Evolutionary conservation across 2,888 invertebrate genomes (phyloP).

Genomic region (Drosophila ezoana): DNA sequence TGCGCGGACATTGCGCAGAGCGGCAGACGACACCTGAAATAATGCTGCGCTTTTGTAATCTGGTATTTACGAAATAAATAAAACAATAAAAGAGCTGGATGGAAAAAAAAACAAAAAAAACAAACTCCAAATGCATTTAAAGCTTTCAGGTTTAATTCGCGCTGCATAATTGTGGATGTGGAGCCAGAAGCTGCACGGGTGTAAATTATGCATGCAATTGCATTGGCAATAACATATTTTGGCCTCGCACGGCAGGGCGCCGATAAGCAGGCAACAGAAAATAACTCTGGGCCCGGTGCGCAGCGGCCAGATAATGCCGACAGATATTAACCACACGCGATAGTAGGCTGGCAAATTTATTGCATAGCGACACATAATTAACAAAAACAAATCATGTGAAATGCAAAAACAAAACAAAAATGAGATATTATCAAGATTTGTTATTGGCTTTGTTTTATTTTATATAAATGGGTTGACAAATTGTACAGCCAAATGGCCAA

Average conservation of each 20-base stretch:
- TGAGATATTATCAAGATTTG: conserved; percentile 61
- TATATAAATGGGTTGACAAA: conserved; percentile 67
- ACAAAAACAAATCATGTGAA: conserved; percentile 53
- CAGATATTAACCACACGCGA: conserved; percentile 68
- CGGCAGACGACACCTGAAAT: conserved; percentile 57
- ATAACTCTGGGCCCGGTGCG: conserved; percentile 42
- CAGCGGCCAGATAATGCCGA: conserved; percentile 51
- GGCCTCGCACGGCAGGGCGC: conserved; percentile 32
- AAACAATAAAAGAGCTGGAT: conserved; percentile 53
- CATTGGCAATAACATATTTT: conserved; percentile 71
- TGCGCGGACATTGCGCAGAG: not conserved
- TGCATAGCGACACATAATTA: conserved; percentile 66
- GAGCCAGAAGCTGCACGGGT: conserved; percentile 29
- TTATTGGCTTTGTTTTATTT: conserved; percentile 37
- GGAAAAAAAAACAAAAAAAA: conserved; percentile 8
- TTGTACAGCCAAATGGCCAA: conserved; percentile 49
- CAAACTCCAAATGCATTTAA: conserved; percentile 52
- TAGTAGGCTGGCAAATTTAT: conserved; percentile 61
- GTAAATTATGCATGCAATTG: conserved; percentile 75
- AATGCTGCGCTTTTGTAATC: conserved; percentile 78
- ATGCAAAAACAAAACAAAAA: conserved; percentile 25
- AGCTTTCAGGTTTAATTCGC: conserved; percentile 59
- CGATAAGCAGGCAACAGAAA: conserved; percentile 67
- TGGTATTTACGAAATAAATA: conserved; percentile 76
- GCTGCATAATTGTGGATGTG: conserved; percentile 22